Evolutionary conservation across 1,140 invertebrate genomes (phyloP), one percentile per base, ranked within the genome.

Genomic region (Pollicipes pollicipes): DNA sequence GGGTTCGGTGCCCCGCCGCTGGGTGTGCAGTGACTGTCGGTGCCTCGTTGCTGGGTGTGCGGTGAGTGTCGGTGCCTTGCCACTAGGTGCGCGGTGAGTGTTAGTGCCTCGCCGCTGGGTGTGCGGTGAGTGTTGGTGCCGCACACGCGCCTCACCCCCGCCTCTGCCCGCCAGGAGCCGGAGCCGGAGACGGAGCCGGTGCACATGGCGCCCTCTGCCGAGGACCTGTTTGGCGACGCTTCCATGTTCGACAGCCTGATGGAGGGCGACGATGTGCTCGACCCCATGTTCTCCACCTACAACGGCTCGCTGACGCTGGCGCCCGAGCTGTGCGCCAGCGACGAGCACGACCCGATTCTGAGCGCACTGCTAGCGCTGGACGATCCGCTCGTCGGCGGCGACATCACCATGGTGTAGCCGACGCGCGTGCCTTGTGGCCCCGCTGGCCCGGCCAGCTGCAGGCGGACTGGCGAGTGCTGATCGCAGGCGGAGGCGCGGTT

Each of bases 291-390:
- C 45, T 58, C 45, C 45, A 21, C 45, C 13, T 58, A 58, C 45
- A 58, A 58, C 45, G 45, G 45, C 45, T 58, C 45, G 45, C 45
- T 58, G 45, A 58, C 45, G 45, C 45, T 58, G 45, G 45, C 45
- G 45, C 45, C 45, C 45, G 45, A 58, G 6, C 45, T 58, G 6
- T 58, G 45, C 17, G 13, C 45, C 45, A 21, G 45, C 21, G 45
- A 58, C 45, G 45, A 58, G 45, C 45, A 58, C 45, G 64, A 66
- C 17, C 64, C 64, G 64, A 66, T 66, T 21, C n/a, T 66, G 64
- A n/a, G 24, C 10, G 64, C 64, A 10, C 64, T 66, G 27, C n/a
- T 66, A 3, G 64, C 64, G n/a, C 64, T 66, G 24, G 64, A 66
- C 27, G 64, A 66, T 17, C 10, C 28, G 17, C 64, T 66, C 64